Evolutionary conservation across 2,888 invertebrate species (phyloP).

Genomic region (Pilophorus perplexus): DNA sequence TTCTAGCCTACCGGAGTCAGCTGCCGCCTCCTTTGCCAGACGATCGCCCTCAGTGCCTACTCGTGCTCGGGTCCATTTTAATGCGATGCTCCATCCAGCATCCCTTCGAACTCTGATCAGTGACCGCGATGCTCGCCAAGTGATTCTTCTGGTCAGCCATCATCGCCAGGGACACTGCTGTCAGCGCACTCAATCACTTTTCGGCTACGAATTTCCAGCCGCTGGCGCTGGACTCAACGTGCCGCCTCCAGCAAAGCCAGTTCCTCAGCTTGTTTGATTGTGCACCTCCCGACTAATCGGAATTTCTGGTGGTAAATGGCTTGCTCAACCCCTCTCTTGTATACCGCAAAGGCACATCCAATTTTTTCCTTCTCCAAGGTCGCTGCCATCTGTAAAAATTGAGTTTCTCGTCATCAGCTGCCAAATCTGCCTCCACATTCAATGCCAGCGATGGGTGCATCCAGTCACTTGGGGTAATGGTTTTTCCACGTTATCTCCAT

Average conservation of each 20-base stretch:
- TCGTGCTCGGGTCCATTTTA: no score
- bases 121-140: not conserved
- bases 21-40: no score
- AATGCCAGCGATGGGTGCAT: no score
- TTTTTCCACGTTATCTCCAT: not conserved
- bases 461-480: no score
- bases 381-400: not conserved
- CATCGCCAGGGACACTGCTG: not conserved
- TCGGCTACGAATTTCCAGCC: not conserved
- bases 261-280: not conserved
- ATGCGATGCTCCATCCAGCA: not conserved
- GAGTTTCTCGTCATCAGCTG: not conserved
- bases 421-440: no score
- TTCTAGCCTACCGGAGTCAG: not conserved
- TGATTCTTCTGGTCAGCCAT: conserved; percentile 1
- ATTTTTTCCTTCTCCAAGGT: not conserved
- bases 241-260: no score
- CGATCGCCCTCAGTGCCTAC: not conserved
- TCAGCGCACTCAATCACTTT: not conserved
- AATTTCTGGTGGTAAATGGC: not conserved
- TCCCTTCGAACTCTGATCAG: not conserved
- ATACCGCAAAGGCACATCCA: no score
- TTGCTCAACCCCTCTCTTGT: not conserved
- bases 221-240: not conserved
- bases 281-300: not conserved